Evolutionary conservation across 1,140 invertebrate species (phyloP), one percentile per base, ranked within the genome.

Genomic region (Elysia chlorotica): DNA sequence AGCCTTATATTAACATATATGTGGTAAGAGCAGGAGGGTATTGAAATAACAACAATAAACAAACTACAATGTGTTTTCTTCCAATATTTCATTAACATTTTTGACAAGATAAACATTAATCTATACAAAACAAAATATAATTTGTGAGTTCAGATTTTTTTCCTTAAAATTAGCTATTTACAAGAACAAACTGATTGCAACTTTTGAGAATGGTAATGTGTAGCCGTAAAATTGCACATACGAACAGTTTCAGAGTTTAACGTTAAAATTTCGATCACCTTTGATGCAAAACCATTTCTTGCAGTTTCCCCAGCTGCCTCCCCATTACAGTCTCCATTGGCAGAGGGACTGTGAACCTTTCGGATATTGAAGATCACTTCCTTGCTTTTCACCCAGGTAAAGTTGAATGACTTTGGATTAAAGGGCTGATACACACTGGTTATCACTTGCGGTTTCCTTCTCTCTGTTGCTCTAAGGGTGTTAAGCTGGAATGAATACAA

Each of bases 361-460:
- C 14, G 2, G 35, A 81, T 66, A 88, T 74, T 35, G 88, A 90
- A 89, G 48, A 92, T 79, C 65, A 91, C 87, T 87, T 93, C 93
- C 75, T 89, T 77, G 23, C 84, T 30, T 25, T 87, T 81, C 65
- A 92, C 86, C 87, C 92, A 91, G 2, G 88, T 92, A 77, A 93
- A 93, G 86, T 93, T 92, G 81, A 93, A 93, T 67, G 86, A 81
- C 38, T 87, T 78, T 1, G 85, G 71, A 84, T 92, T 87, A 84
- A 93, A 93, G 30, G 89, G 88, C 81, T 92, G 89, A 25, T 82
- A 84, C 54, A 92, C 87, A 76, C 87, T 89, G 14, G 80, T 73
- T 54, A 93, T 90, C 48, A 86, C 70, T 78, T 92, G 88, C n/a
- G 92, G 91, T 73, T 80, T 83, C 75, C 92, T 88, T 80, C 92